Evolutionary conservation across 2,797 vertebrate species (phyloP).

Genomic region (Neostethus bicornis): DNA sequence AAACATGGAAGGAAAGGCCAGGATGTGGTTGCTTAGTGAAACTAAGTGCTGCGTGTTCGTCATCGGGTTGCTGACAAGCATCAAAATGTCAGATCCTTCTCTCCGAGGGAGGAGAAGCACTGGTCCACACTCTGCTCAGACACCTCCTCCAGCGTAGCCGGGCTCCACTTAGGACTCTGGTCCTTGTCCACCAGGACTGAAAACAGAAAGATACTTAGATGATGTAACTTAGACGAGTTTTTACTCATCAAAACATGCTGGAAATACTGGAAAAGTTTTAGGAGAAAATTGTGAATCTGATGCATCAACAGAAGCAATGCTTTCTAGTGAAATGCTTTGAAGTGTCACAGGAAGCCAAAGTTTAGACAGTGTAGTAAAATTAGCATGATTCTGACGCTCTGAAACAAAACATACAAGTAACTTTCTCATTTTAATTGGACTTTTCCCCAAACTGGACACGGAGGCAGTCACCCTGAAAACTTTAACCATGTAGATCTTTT

Average conservation of each 20-base stretch:
- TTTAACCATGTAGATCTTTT: too few species aligned
- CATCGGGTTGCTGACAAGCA: background rate
- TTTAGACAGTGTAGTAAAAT: too few species aligned
- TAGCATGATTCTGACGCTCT: too few species aligned
- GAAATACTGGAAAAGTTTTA: too few species aligned
- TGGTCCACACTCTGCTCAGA: constrained; percentile 79
- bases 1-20: constrained; percentile 9
- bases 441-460: too few species aligned
- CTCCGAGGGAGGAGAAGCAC: constrained; percentile 85
- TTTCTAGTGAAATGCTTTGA: too few species aligned
- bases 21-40: constrained; percentile 18
- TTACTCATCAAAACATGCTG: too few species aligned
- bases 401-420: too few species aligned
- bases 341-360: too few species aligned
- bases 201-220: constrained; percentile 2
- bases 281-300: too few species aligned
- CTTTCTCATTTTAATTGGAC: too few species aligned
- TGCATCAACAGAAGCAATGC: background rate
- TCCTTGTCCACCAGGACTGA: constrained; percentile 73
- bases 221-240: background rate
- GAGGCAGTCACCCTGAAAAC: too few species aligned
- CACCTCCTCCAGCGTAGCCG: constrained; percentile 82
- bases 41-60: constrained; percentile 10
- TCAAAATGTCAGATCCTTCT: constrained; percentile 80
- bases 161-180: constrained; percentile 86